Conservation (phyloP, 2,888 invertebrate genomes). For the Alviniconcha strummeri region DNA sequence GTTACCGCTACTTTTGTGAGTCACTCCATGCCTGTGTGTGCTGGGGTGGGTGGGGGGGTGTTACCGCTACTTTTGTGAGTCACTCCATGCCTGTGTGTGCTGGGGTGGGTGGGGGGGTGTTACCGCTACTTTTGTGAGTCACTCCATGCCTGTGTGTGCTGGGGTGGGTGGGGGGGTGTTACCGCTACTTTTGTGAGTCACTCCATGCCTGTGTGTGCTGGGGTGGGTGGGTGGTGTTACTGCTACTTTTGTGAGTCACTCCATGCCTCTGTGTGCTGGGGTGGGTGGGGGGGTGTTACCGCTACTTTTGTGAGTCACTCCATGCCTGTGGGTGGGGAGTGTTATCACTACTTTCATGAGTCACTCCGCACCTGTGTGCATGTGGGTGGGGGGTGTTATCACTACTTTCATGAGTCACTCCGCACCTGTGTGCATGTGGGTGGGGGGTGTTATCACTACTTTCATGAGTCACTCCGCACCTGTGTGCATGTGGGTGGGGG, state of each 20-base stretch:
- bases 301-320: too few species aligned
- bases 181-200: neutral
- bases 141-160: too few species aligned
- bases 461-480: conserved; percentile 67
- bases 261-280: neutral
- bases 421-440: too few species aligned
- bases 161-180: neutral
- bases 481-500: neutral
- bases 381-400: too few species aligned
- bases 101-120: neutral
- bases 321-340: too few species aligned
- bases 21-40: neutral
- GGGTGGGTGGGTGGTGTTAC: neutral
- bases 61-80: too few species aligned
- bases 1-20: neutral
- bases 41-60: neutral
- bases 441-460: conserved; percentile 61
- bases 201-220: neutral
- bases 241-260: neutral
- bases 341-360: too few species aligned
- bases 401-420: too few species aligned
- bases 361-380: too few species aligned
- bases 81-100: neutral
- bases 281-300: neutral
- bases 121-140: too few species aligned